Evolutionary conservation across 1,140 invertebrate genomes (phyloP).

Genomic region (Eupristina koningsbergeri): DNA sequence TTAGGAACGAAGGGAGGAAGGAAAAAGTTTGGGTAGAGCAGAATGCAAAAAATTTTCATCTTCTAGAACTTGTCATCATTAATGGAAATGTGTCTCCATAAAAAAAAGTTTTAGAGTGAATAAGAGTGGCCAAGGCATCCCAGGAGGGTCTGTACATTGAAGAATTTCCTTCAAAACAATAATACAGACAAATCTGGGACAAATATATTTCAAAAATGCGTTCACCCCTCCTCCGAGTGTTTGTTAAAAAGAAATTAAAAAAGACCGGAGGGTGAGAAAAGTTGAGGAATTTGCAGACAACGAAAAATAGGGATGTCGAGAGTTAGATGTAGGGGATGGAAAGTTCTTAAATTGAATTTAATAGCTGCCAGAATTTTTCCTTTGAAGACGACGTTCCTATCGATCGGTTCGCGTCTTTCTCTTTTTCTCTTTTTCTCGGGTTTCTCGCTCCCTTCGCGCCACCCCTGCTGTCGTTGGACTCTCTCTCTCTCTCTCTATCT

Average conservation of each 20-base stretch:
- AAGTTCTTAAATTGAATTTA: slow-evolving; percentile 73
- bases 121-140: background rate
- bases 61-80: background rate
- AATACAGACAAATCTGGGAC: no score
- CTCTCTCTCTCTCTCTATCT: background rate
- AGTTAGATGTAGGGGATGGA: slow-evolving; percentile 55
- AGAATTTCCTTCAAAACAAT: no score
- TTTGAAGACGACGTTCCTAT: slow-evolving; percentile 66
- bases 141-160: no score
- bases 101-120: background rate
- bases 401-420: slow-evolving; percentile 58
- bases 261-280: background rate
- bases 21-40: no score
- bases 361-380: slow-evolving; percentile 71
- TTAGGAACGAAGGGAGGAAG: no score
- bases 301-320: background rate
- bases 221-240: no score
- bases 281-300: background rate
- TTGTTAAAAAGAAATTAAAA: background rate
- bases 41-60: background rate
- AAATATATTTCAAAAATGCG: no score
- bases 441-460: background rate
- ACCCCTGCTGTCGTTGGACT: background rate
- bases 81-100: background rate
- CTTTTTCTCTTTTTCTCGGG: slow-evolving; percentile 46